Base-by-base conservation (phyloP, 2,113 vertebrate genomes). In the Cephalophus harveyi region DNA sequence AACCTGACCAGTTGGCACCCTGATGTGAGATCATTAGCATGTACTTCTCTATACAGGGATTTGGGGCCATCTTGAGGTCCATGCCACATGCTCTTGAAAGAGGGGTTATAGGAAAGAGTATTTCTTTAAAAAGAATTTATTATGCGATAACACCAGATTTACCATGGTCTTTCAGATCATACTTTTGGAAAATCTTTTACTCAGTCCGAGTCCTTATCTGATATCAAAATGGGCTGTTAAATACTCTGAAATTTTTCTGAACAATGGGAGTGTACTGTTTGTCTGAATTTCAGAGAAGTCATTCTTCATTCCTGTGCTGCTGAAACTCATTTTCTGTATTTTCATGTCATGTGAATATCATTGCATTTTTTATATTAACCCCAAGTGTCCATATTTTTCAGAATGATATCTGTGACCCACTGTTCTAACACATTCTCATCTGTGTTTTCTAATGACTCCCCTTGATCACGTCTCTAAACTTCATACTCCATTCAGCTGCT, bases 321-420 rank as follows among this genome's bases (percentile, higher is more conserved):
- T 84, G 76, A 97, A 89, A 67, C n/a, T 33, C 11, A 55, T 92
- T 89, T 95, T 89, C 54, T 87, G 2, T 46, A 54, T 67, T 81
- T 95, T 93, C 33, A 62, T 92, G 50, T 88, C 74, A 55, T 78
- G 92, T 90, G 52, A 90, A 76, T 93, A 94, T 84, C 59, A 84
- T 25, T 89, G 36, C 14, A 54, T 96, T 92, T 94, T 89, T 7
- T 64, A 16, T 90, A 76, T 86, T 89, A 93, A 46, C 48, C 16
- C 52, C 16, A 90, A 93, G 62, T 85, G 28, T 54, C 6, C 27
- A 2, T 62, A 11, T 46, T 91, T 96, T 83, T 27, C 27, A 88
- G 64, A 82, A 30, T 59, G 43, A 6, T 96, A 21, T 79, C n/a
- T 46, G 64, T 48, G 52, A 43, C 27, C 55, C 16, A 33, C 60